These are phyloP conservation scores for Apotomis capreana DNA, from an alignment of 2,888 invertebrate species.

Conservation along the genomic window DNA sequence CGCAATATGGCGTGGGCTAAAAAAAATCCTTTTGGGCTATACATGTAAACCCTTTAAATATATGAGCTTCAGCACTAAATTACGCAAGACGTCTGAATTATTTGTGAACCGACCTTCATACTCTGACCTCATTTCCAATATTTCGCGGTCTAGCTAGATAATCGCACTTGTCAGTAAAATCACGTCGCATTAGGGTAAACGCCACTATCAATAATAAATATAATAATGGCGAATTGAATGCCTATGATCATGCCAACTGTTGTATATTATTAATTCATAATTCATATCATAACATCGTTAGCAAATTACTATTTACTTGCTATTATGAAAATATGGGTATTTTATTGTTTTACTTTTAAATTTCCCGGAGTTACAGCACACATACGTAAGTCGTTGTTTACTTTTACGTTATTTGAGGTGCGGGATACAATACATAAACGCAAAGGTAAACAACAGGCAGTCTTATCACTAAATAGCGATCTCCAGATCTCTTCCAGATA, in stretches of 20 bases:
- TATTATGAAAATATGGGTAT: no score
- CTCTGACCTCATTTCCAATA: conserved; percentile 7
- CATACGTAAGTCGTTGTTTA: no score
- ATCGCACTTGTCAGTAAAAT: neutral
- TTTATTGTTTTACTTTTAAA: no score
- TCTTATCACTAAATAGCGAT: no score
- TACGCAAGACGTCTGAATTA: neutral
- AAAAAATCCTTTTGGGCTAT: no score
- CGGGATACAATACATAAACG: no score
- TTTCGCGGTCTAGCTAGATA: neutral
- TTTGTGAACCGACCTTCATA: conserved; percentile 7
- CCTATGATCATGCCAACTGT: neutral
- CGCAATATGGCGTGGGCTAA: no score
- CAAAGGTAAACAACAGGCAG: no score
- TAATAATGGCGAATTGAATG: neutral
- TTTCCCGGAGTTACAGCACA: no score
- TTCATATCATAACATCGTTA: neutral
- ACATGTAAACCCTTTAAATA: neutral
- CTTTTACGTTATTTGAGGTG: no score
- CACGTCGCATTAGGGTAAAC: neutral
- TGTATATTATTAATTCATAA: neutral
- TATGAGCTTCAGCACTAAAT: neutral
- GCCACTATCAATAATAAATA: neutral
- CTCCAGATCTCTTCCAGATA: no score
- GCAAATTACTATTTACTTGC: no score